Conservation (phyloP, 2,797 vertebrate species). For the Peromyscus eremicus region DNA sequence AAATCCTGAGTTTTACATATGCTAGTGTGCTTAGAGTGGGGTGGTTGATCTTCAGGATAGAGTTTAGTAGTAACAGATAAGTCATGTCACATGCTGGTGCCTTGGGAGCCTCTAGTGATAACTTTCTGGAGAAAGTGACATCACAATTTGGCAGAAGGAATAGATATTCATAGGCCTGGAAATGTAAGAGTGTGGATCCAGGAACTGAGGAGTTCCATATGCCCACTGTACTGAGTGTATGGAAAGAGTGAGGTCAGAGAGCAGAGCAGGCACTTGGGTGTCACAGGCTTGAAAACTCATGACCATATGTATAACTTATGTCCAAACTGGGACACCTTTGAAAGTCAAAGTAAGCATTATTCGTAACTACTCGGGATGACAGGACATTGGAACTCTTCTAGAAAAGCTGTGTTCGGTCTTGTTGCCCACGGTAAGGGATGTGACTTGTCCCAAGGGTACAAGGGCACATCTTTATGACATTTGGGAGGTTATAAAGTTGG, state of each 20-base stretch:
- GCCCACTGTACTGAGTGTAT: not conserved
- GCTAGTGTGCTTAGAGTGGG: not conserved
- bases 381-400: not conserved
- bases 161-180: not conserved
- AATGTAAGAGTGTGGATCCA: not conserved
- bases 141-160: not conserved
- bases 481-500: not conserved
- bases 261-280: not conserved
- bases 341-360: not conserved
- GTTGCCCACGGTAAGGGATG: not conserved
- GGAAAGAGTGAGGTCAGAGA: not conserved
- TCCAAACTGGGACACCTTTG: not conserved
- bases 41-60: not conserved
- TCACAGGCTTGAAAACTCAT: not conserved
- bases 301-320: not conserved
- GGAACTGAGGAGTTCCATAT: not conserved
- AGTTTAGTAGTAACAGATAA: not conserved
- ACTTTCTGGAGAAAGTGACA: slow-evolving; percentile 27
- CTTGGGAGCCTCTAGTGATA: not conserved
- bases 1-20: not conserved
- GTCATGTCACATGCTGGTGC: not conserved
- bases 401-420: not conserved
- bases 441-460: not conserved
- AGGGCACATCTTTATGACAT: not conserved
- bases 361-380: not conserved